Conservation (phyloP, 2,113 vertebrate species). For the Cyanistes caeruleus region DNA sequence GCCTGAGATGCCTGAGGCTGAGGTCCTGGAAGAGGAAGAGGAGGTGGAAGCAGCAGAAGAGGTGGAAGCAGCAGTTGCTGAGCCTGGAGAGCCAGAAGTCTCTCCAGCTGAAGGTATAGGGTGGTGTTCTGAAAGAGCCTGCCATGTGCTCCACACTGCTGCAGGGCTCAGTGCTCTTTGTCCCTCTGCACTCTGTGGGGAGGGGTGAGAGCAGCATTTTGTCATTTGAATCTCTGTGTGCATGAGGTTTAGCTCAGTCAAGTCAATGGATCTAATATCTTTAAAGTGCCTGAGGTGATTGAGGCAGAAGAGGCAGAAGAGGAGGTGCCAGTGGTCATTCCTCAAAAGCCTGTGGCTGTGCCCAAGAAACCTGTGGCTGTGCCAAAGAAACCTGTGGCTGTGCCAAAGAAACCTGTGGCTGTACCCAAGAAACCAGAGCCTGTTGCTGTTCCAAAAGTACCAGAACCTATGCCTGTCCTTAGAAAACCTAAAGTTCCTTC, state of each 20-base stretch:
- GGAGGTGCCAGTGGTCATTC: background rate
- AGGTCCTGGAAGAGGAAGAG: constrained; percentile 22
- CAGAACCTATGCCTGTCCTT: background rate
- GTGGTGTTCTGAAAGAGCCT: background rate
- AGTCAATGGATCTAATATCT: background rate
- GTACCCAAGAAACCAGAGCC: constrained; percentile 13
- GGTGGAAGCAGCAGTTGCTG: background rate
- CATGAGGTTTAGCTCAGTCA: background rate
- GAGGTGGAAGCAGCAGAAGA: background rate
- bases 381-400: background rate
- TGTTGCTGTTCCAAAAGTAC: background rate
- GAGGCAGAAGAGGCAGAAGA: background rate
- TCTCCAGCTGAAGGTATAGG: constrained; percentile 31
- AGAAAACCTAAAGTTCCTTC: background rate
- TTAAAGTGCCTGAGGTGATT: background rate
- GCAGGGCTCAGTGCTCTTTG: background rate
- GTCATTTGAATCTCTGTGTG: background rate
- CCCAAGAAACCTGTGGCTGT: background rate
- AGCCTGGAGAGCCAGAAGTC: constrained; percentile 20
- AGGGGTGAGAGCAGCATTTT: background rate
- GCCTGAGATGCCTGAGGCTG: constrained; percentile 33
- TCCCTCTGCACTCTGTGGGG: background rate
- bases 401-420: background rate
- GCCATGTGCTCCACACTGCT: background rate
- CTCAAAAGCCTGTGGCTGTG: background rate